phyloP scores from a whole-genome alignment of 2,888 invertebrate genomes.

The Drosophila peninsularis region DNA sequence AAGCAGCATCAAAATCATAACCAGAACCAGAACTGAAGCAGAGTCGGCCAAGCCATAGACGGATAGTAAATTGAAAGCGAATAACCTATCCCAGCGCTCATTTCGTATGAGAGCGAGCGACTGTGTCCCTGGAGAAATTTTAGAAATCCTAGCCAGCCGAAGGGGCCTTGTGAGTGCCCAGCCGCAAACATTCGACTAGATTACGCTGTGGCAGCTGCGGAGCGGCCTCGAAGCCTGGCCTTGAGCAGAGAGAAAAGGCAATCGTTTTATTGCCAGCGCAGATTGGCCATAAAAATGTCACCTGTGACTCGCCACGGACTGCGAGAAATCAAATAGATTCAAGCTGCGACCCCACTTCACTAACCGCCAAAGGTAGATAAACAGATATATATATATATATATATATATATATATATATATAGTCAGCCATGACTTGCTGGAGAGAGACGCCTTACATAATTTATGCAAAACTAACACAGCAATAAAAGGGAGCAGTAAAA shows the following conservation, averaged over 20 bases:
- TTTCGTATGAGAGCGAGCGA: constrained; percentile 38
- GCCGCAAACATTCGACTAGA: constrained; percentile 36
- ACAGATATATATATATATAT: not conserved
- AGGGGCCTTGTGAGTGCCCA: not conserved
- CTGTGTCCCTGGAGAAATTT: constrained; percentile 72
- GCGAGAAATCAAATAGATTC: constrained; percentile 74
- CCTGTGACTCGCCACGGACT: constrained; percentile 67
- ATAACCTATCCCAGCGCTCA: constrained; percentile 45
- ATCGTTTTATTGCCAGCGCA: constrained; percentile 71
- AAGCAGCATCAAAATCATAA: constrained; percentile 42
- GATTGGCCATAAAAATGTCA: constrained; percentile 81
- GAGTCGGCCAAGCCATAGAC: not conserved
- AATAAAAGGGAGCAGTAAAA: constrained; percentile 52
- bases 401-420: not conserved
- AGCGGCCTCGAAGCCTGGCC: constrained; percentile 31
- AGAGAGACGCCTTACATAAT: constrained; percentile 57
- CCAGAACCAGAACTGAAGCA: constrained; percentile 6
- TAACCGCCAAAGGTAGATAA: constrained; percentile 7
- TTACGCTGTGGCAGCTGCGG: constrained; percentile 47
- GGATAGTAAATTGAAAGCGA: constrained; percentile 58
- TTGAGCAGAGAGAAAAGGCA: constrained; percentile 61
- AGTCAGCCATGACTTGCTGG: not conserved
- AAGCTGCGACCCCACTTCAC: constrained; percentile 40
- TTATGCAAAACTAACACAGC: constrained; percentile 74
- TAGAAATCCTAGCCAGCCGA: constrained; percentile 50